Percentiles rank a stretch among this genome's conserved stretches.
phyloP scores from a whole-genome alignment of 2,113 vertebrate species.

The Mustela nigripes region DNA sequence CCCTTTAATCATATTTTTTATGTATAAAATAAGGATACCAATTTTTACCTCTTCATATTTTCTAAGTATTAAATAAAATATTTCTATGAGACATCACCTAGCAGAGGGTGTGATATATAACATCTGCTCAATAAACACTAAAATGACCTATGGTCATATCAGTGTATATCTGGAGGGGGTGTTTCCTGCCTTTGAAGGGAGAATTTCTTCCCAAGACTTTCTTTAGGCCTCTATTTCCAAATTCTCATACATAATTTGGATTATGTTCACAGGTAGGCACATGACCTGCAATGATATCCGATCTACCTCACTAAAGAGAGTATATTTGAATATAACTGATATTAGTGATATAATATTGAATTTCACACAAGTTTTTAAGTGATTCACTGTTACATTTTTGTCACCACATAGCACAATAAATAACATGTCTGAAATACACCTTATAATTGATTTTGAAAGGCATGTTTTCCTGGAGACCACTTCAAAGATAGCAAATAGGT shows the following conservation, averaged over 20 bases:
- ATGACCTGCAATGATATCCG: not conserved
- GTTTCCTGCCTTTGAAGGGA: not conserved
- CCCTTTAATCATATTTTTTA: not conserved
- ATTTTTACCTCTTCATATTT: not conserved
- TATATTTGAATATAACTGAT: not conserved
- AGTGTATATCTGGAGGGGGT: not conserved
- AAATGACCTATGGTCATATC: not conserved
- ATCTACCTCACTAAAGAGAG: not conserved
- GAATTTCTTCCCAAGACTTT: not conserved
- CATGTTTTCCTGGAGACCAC: not conserved
- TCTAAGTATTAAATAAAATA: not conserved
- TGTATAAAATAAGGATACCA: not conserved
- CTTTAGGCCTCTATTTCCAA: not conserved
- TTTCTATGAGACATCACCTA: not conserved
- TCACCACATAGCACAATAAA: not conserved
- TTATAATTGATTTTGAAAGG: not conserved
- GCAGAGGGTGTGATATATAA: not conserved
- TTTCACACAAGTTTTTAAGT: not conserved
- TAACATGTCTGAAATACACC: not conserved
- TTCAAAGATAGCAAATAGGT: not conserved
- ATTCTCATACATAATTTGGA: not conserved
- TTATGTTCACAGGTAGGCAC: not conserved
- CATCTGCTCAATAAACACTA: not conserved
- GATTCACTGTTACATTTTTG: not conserved
- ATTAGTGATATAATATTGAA: not conserved